Percentiles rank a stretch among this genome's conserved stretches.
These are phyloP conservation scores for Rhipidura dahli DNA, from an alignment of 2,113 vertebrate species.

Conservation along the genomic window DNA sequence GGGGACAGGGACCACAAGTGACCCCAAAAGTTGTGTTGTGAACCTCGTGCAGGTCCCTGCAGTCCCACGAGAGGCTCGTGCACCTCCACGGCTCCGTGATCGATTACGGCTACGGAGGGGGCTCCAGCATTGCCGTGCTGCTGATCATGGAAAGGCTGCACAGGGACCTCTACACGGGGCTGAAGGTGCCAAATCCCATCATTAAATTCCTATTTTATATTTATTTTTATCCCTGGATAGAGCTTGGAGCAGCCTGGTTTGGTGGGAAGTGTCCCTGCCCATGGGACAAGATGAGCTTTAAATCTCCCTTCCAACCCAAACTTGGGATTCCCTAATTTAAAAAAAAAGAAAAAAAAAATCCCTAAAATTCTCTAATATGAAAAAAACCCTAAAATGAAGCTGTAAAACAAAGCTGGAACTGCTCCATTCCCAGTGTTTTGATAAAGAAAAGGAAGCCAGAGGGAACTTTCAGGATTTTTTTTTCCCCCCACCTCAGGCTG, in stretches of 20 bases:
- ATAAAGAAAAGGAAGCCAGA: no score
- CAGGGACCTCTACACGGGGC: constrained; percentile 92
- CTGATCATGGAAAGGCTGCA: constrained; percentile 96
- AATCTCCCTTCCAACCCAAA: not conserved
- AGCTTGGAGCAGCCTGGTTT: not conserved
- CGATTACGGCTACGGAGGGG: constrained; percentile 88
- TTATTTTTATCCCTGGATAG: not conserved
- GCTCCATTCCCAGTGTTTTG: not conserved
- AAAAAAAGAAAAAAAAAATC: not conserved
- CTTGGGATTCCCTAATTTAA: not conserved
- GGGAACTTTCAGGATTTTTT: no score
- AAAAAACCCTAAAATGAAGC: not conserved
- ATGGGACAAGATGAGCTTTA: not conserved
- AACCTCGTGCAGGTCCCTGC: constrained; percentile 80
- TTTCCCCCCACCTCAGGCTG: constrained; percentile 70
- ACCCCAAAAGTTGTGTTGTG: fast-evolving
- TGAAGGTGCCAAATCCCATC: constrained; percentile 77
- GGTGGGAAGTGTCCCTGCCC: not conserved
- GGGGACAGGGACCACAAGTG: not conserved
- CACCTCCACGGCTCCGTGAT: constrained; percentile 96
- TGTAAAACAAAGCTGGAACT: not conserved
- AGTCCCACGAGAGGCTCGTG: constrained; percentile 90
- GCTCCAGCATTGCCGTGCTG: constrained; percentile 93
- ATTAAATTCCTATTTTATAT: fast-evolving
- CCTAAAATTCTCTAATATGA: not conserved